These are phyloP conservation scores for Drosophila cracens DNA, from an alignment of 2,888 invertebrate species.

Conservation along the genomic window DNA sequence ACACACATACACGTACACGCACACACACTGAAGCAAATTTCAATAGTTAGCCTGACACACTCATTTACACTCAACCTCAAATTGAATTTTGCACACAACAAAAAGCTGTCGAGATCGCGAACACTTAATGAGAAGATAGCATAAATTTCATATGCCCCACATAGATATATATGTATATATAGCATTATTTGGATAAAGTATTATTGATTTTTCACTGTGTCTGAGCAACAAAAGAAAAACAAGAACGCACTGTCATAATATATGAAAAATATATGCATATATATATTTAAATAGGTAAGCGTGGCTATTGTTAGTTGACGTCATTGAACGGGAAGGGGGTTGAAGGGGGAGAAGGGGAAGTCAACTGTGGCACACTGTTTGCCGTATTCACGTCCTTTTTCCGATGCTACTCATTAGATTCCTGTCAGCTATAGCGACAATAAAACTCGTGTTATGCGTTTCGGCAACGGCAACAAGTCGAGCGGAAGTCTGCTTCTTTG, in stretches of 20 bases:
- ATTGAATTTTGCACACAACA: conserved; percentile 69
- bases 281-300: conserved; percentile 9
- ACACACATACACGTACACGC: conserved; percentile 22
- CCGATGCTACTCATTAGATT: conserved; percentile 45
- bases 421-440: conserved; percentile 41
- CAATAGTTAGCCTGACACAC: conserved; percentile 30
- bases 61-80: conserved; percentile 54
- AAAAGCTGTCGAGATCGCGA: conserved; percentile 50
- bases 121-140: conserved; percentile 49
- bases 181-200: conserved; percentile 48
- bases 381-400: conserved; percentile 16
- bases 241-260: conserved; percentile 19
- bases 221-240: conserved; percentile 2
- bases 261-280: neutral
- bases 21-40: conserved; percentile 19
- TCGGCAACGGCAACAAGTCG: conserved; percentile 46
- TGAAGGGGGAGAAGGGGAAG: neutral
- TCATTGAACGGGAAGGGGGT: conserved; percentile 4
- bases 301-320: conserved; percentile 38
- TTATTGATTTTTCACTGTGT: conserved; percentile 64
- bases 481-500: conserved; percentile 30
- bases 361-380: conserved; percentile 48
- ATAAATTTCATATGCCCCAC: conserved; percentile 39
- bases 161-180: conserved; percentile 12
- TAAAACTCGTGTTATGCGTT: conserved; percentile 38